Evolutionary conservation across 64 coral and sea anemone species (phyloP).

Genomic region (Pocillopora verrucosa): DNA sequence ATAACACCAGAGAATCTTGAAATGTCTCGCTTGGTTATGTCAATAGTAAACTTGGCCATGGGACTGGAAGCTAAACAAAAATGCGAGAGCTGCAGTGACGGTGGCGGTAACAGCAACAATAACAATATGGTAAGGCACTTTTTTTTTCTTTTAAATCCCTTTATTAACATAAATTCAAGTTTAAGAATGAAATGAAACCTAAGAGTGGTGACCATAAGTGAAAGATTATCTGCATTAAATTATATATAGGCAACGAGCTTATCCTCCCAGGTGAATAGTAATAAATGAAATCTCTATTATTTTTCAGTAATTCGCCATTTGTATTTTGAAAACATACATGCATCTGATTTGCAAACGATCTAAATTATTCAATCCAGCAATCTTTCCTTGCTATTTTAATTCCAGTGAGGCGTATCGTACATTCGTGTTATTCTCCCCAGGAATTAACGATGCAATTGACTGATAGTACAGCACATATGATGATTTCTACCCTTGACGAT

Average conservation of each 20-base stretch:
- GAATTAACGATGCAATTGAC: not conserved
- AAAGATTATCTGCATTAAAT: no score
- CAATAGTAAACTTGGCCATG: not conserved
- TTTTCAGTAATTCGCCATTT: not conserved
- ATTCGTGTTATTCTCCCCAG: not conserved
- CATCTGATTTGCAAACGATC: no score
- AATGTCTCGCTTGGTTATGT: conserved; percentile 6
- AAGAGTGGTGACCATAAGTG: no score
- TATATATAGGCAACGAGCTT: no score
- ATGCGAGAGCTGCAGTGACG: not conserved
- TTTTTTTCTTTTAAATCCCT: no score
- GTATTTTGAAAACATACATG: no score
- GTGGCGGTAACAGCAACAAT: no score
- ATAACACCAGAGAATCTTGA: not conserved
- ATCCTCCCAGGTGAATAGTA: no score
- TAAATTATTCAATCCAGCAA: no score
- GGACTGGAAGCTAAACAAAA: not conserved
- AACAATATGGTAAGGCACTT: no score
- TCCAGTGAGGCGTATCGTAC: not conserved
- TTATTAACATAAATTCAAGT: no score
- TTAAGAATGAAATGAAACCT: no score
- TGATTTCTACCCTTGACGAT: not conserved
- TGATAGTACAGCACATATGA: not conserved
- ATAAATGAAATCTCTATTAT: not conserved
- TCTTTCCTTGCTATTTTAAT: not conserved